phyloP scores from a whole-genome alignment of 1,140 invertebrate species.

The Polyergus mexicanus region DNA sequence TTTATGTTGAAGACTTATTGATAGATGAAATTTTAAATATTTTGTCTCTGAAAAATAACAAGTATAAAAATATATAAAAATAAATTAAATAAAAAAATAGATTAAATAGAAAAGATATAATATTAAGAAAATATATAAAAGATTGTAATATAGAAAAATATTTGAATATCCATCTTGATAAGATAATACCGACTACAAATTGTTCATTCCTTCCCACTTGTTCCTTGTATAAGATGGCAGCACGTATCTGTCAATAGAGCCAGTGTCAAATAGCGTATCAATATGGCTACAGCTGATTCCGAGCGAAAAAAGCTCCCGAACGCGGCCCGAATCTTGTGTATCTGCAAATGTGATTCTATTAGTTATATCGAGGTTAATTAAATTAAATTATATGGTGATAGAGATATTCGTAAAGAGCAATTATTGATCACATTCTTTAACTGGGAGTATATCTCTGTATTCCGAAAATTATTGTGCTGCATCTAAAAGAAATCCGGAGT shows the following conservation, averaged over 20 bases:
- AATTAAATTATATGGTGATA: background rate
- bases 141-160: background rate
- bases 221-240: slow-evolving; percentile 35
- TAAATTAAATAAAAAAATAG: background rate
- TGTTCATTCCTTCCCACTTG: background rate
- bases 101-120: too few relatives aligned
- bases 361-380: background rate
- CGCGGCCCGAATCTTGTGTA: background rate
- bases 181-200: background rate
- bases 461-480: background rate
- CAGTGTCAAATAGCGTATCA: slow-evolving; percentile 3
- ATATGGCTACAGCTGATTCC: slow-evolving; percentile 28
- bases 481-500: background rate
- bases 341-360: background rate
- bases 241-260: slow-evolving; percentile 8
- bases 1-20: background rate
- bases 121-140: too few relatives aligned
- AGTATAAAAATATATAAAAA: background rate
- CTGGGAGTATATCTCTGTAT: background rate
- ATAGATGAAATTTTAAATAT: background rate
- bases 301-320: too few relatives aligned
- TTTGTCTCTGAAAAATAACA: too few relatives aligned
- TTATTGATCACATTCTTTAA: background rate
- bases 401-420: background rate
- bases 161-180: background rate